These are phyloP conservation scores for Petrocephalus microphthalmus DNA, from an alignment of 2,113 vertebrate genomes.

Conservation along the genomic window DNA sequence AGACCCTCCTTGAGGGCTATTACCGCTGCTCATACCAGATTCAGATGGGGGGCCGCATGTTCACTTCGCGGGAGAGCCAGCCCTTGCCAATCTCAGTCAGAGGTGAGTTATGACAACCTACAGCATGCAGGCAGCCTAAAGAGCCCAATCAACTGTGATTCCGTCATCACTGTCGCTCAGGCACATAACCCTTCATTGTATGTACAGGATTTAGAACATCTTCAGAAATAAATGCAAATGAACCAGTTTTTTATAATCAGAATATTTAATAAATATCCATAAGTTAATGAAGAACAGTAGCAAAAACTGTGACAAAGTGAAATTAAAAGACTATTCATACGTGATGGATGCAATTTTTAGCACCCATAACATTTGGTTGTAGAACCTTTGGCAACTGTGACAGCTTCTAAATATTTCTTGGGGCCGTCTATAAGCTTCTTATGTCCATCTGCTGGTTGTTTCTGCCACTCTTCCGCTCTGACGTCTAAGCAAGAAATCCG, in stretches of 20 bases:
- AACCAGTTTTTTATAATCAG: not conserved
- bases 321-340: too few species aligned
- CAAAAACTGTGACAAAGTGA: not conserved
- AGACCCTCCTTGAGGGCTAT: conserved; percentile 61
- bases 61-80: conserved; percentile 61
- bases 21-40: conserved; percentile 65
- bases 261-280: not conserved
- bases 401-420: not conserved
- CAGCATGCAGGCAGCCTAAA: not conserved
- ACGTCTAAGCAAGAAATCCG: too few species aligned
- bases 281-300: not conserved
- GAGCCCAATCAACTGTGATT: not conserved
- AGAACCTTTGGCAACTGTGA: not conserved
- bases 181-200: not conserved
- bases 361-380: too few species aligned
- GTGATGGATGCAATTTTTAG: too few species aligned
- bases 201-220: not conserved
- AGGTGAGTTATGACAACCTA: conserved; percentile 37
- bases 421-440: not conserved
- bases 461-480: not conserved
- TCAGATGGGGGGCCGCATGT: conserved; percentile 59
- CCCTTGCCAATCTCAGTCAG: conserved; percentile 60
- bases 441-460: not conserved
- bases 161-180: not conserved
- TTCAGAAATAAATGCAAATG: not conserved